Percentiles rank a stretch among this genome's conserved stretches.
These are phyloP conservation scores for Drosophila oshimai DNA, from an alignment of 1,140 invertebrate genomes.

Conservation along the genomic window DNA sequence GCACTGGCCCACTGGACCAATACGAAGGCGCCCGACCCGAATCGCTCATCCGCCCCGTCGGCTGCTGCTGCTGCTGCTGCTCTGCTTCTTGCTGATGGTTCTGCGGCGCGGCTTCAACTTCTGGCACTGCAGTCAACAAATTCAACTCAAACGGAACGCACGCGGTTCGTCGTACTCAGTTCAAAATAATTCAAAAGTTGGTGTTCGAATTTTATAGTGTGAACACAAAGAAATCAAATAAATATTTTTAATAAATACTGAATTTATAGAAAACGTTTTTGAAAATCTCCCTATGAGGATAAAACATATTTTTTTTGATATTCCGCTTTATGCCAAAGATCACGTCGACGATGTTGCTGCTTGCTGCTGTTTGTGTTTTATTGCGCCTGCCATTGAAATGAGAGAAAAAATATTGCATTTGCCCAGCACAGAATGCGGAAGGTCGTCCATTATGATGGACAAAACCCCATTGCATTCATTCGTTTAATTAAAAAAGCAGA, in stretches of 20 bases:
- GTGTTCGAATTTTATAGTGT: slow-evolving; percentile 3
- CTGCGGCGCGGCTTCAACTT: slow-evolving; percentile 14
- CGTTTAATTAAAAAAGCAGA: slow-evolving; percentile 62
- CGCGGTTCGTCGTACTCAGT: slow-evolving; percentile 51
- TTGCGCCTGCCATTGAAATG: slow-evolving; percentile 23
- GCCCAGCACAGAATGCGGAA: slow-evolving; percentile 10
- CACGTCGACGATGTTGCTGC: slow-evolving; percentile 9
- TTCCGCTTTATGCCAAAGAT: slow-evolving; percentile 5
- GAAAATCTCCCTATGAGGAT: neutral
- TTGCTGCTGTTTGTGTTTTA: slow-evolving; percentile 3
- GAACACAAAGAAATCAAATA: neutral
- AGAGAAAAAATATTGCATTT: slow-evolving; percentile 13
- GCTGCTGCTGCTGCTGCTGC: slow-evolving; percentile 8
- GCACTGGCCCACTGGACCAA: slow-evolving; percentile 24
- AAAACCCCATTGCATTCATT: slow-evolving; percentile 40
- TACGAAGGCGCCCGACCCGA: slow-evolving; percentile 36
- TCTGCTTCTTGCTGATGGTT: slow-evolving; percentile 17
- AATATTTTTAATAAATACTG: neutral
- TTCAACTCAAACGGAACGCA: slow-evolving; percentile 63
- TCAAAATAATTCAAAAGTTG: slow-evolving; percentile 25
- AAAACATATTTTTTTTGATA: neutral
- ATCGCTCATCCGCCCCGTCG: slow-evolving; percentile 12
- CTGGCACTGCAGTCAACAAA: slow-evolving; percentile 56
- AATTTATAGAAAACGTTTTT: neutral
- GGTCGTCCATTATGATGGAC: slow-evolving; percentile 18